A percentile compares a stretch with the other conserved stretches of the same genome.
Evolutionary conservation across 2,797 vertebrate genomes (phyloP).

Genomic region (Aldrovandia affinis): DNA sequence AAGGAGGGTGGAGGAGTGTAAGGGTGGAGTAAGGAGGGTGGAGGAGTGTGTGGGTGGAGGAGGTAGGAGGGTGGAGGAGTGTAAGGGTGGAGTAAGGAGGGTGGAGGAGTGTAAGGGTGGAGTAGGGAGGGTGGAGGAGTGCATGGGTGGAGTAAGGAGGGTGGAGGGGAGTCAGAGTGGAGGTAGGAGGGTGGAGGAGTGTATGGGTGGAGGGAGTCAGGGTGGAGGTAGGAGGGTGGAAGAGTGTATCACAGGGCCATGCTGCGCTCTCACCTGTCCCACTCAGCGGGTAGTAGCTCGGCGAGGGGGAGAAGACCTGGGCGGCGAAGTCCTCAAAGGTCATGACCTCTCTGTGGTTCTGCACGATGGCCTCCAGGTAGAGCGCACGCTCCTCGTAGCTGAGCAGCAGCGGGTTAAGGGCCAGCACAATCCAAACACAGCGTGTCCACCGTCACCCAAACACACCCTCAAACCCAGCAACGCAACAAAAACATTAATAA

Average conservation of each 20-base stretch:
- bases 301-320: conserved; percentile 94
- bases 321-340: conserved; percentile 97
- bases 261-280: conserved; percentile 85
- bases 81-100: neutral
- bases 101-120: neutral
- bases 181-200: conserved; percentile 69
- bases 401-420: conserved; percentile 67
- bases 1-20: neutral
- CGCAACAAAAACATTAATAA: no score
- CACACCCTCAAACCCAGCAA: no score
- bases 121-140: neutral
- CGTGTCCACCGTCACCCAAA: no score
- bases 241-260: neutral
- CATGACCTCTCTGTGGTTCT: conserved; percentile 95
- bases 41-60: no score
- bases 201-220: conserved; percentile 61
- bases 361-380: conserved; percentile 96
- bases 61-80: neutral
- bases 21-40: no score
- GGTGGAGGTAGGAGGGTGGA: conserved; percentile 48
- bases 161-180: conserved; percentile 59
- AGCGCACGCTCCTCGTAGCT: conserved; percentile 97
- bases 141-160: conserved; percentile 57
- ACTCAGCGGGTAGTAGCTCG: conserved; percentile 82
- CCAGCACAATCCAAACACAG: conserved; percentile 28